phyloP scores from a whole-genome alignment of 2,113 vertebrate genomes.

The Apteryx mantelli region DNA sequence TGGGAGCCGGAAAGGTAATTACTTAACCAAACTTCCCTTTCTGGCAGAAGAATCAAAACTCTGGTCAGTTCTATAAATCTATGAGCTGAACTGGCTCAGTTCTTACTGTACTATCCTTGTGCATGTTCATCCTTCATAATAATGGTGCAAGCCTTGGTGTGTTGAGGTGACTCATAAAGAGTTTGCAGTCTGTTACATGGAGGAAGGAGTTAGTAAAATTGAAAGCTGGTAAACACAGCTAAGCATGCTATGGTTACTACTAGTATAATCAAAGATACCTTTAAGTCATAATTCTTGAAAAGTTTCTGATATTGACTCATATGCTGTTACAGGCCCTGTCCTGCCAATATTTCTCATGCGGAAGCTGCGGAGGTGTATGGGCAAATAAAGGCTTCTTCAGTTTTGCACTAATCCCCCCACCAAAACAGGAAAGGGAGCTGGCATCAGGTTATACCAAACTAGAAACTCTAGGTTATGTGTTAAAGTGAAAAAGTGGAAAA shows the following conservation, averaged over 20 bases:
- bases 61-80: background rate
- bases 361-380: background rate
- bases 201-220: background rate
- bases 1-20: background rate
- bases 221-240: background rate
- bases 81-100: background rate
- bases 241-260: background rate
- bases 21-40: background rate
- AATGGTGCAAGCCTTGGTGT: background rate
- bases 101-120: background rate
- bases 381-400: background rate
- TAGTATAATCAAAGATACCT: background rate
- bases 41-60: background rate
- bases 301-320: background rate
- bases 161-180: background rate
- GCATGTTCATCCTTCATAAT: too few species aligned
- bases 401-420: background rate
- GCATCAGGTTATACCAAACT: background rate
- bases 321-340: background rate
- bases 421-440: background rate
- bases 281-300: background rate
- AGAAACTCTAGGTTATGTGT: background rate
- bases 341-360: background rate
- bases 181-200: background rate
- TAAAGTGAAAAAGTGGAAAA: background rate